Evolutionary conservation across 2,113 vertebrate species (phyloP), one percentile per base, ranked within the genome.

Genomic region (Amia ocellicauda): DNA sequence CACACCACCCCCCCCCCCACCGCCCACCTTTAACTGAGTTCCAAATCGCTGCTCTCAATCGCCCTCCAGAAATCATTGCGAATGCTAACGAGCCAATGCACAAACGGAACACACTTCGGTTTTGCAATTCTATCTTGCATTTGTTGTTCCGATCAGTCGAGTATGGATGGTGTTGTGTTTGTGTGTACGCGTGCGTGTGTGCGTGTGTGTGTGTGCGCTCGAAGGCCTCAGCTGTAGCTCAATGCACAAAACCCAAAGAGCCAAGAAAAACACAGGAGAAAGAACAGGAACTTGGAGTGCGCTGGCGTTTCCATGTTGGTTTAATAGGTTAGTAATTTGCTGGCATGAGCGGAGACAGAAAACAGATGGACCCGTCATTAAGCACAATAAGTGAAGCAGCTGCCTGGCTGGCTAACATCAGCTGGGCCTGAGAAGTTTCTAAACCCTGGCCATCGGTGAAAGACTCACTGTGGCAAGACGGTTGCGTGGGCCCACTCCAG

Each of bases 321-420:
- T 85, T 93, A 93, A 93, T 92, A 88, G 90, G 86, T 90, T 83
- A 89, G 89, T 89, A 90, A 93, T 95, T 92, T 89, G 86, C 79
- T 92, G 86, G 86, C 86, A 86, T 58, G 40, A 53, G 65, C 80
- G 71, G 67, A 88, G 88, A 93, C 88, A 87, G 83, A 77, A 91
- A 93, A 78, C 94, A 98, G 93, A 95, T 93, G 92, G 93, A 86
- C 82, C 78, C 78, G 80, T 90, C 88, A 89, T 90, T 88, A 87
- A 85, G 87, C 86, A 91, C 92, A 93, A 93, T 91, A 88, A 88
- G 87, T 82, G 83, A 83, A 89, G 89, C 93, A 95, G 93, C 90
- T 93, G 93, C 89, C 74, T 83, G 88, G 86, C 86, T 83, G 83
- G 85, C 87, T 86, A 76, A 79, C 83, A 84, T 90, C 84, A 89